Base-by-base conservation (phyloP, 2,797 vertebrate genomes). In the Scolopax rusticola region DNA sequence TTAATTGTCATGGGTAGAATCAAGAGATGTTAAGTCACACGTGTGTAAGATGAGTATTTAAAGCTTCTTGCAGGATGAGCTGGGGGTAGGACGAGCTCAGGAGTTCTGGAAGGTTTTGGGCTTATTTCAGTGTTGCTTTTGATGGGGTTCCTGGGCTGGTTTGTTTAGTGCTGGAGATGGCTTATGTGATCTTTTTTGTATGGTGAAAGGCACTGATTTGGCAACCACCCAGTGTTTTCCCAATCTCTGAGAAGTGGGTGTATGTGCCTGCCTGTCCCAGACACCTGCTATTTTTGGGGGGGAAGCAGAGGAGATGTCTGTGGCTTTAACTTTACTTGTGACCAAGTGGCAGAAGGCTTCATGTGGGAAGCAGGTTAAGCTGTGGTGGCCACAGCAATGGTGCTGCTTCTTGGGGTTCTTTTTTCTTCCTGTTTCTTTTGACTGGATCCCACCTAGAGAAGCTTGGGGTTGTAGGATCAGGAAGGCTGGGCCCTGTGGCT, bases 241-340 rank as follows among this genome's bases (percentile, higher is more conserved):
- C n/a, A 28, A 15, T 12, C 15, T 8, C 9, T 43, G 27, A 73
- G 32, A 28, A 76, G 64, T 9, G 5, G 20, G 12, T 40, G 21
- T 8, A 15, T n/a, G n/a, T 32, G 24, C 43, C 38, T 50, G n/a
- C 40, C 25, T 5, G 5, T 48, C 69, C 65, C 25, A 68, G 54
- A 19, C 2, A 4, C 0, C 2, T 4, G 54, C 21, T 43, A 1
- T 36, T 64, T 36, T 78, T 16, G 41, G 20, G 11, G 21, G 45
- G 20, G 19, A 8, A 54, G 14, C 20, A 25, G 17, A 15, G 16
- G 14, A 45, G 3, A 1, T 8, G 12, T 17, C 20, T 38, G 15
- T 23, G 30, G 9, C 25, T 68, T 57, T 28, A 5, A 5, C 41
- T 81, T 54, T 28, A 16, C 56, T 51, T 54, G 4, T 59, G 61